Evolutionary conservation across 2,888 invertebrate species (phyloP).

Genomic region (Tenthredo distinguenda): DNA sequence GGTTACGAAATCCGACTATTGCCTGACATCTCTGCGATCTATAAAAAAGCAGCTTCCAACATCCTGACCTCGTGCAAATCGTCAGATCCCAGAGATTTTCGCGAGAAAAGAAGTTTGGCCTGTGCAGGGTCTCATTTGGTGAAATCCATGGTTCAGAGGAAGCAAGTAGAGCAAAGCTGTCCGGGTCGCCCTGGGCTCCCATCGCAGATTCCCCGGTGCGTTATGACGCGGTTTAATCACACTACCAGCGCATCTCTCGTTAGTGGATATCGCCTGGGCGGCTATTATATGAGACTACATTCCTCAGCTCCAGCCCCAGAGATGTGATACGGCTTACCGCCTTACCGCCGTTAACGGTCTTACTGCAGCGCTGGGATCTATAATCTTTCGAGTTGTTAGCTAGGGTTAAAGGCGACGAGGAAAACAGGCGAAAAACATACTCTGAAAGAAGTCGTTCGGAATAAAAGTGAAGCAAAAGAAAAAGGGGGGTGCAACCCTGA

Average conservation of each 20-base stretch:
- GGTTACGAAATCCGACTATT: not conserved
- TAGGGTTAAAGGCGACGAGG: not conserved
- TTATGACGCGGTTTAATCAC: constrained; percentile 77
- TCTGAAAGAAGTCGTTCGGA: not conserved
- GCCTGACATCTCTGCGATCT: not conserved
- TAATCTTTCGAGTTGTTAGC: constrained; percentile 52
- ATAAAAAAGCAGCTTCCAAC: not conserved
- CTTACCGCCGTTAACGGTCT: constrained; percentile 43
- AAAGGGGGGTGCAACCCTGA: not conserved
- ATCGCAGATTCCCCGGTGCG: constrained; percentile 72
- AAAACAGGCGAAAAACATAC: not conserved
- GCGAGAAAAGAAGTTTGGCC: constrained; percentile 20
- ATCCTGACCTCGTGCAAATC: not conserved
- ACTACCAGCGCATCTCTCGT: constrained; percentile 77
- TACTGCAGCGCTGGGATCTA: constrained; percentile 54
- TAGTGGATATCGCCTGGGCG: constrained; percentile 75
- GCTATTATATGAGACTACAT: constrained; percentile 75
- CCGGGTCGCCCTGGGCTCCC: constrained; percentile 58
- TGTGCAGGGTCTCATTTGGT: constrained; percentile 36
- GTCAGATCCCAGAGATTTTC: not conserved
- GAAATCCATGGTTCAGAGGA: constrained; percentile 24
- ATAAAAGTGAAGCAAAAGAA: not conserved
- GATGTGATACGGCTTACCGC: constrained; percentile 53
- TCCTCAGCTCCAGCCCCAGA: constrained; percentile 62
- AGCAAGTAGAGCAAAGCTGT: not conserved